Base-by-base conservation (phyloP, 2,888 invertebrate genomes). In the Apeira syringaria region DNA sequence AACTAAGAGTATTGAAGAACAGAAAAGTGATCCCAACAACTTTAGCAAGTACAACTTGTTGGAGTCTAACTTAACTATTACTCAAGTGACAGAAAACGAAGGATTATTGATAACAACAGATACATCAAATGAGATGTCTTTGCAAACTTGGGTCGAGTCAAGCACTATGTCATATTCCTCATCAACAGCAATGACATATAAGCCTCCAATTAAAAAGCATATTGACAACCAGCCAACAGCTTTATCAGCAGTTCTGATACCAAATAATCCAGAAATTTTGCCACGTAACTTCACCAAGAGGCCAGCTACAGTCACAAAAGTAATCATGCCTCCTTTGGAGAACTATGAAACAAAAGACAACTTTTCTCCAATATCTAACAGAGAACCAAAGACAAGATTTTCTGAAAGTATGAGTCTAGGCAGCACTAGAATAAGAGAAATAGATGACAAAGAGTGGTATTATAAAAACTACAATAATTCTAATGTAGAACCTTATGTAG, bases 401-500 rank as follows among this genome's bases (percentile, higher is more conserved):
- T 69, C 76, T 10, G 84, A 83, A 15, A 71, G 71, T 34, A 69
- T 68, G 34, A 80, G 73, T 32, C 73, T 82, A 10, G 80, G 72
- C 43, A 88, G 73, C 28, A 87, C 90, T 22, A 91, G 91, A 51
- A 78, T 80, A 13, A 80, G 73, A 59, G 73, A 80, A 55, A 80
- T 84, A 7, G 90, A 91, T 51, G 88, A 91, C 32, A 94, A 94
- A 81, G 94, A 94, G 59, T 97, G 97, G 97, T 97, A 97, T 76
- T 97, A 95, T 73, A 94, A 94, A 54, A 96, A 96, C 74, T 97
- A 97, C 68, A 95, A 95, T 72, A 93, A 93, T 63, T 92, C 88
- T 13, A 80, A 87, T 61, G 62, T 90, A 56, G 78, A 87, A 53
- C 88, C 90, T 1, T 90, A 88, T 59, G 66, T 90, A 46, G 87